Percentiles rank a stretch among this genome's conserved stretches.
phyloP scores from a whole-genome alignment of 2,888 invertebrate species.

The Amphipyra tragopoginis region DNA sequence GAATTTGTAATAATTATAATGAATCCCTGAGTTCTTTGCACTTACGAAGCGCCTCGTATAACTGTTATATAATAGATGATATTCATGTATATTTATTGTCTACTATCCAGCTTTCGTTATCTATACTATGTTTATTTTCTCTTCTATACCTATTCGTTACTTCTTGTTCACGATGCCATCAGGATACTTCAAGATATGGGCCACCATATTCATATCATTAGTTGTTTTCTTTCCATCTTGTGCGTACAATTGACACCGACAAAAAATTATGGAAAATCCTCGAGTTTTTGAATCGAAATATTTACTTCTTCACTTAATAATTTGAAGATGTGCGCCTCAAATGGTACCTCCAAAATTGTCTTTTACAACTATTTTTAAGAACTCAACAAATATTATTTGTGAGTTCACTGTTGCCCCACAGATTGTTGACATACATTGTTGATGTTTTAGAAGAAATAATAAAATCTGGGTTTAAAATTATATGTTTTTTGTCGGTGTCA shows the following conservation, averaged over 20 bases:
- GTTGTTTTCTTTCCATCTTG: conserved; percentile 59
- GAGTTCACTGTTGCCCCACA: neutral
- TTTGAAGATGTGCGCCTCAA: neutral
- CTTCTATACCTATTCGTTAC: conserved; percentile 37
- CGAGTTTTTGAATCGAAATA: neutral
- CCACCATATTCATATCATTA: conserved; percentile 72
- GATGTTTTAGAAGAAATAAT: neutral
- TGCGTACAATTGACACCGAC: conserved; percentile 44
- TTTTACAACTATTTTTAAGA: neutral
- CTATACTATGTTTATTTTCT: conserved; percentile 45
- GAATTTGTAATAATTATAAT: no score
- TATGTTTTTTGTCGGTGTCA: conserved; percentile 41
- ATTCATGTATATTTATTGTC: conserved; percentile 42
- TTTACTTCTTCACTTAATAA: neutral
- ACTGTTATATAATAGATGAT: conserved; percentile 38
- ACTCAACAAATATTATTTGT: neutral
- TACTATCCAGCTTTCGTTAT: conserved; percentile 56
- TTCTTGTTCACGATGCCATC: conserved; percentile 50
- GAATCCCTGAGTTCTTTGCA: conserved; percentile 11
- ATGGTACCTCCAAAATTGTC: neutral
- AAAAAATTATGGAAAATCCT: conserved; percentile 1
- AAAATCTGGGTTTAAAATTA: no score
- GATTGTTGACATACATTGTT: neutral
- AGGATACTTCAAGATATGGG: conserved; percentile 69
- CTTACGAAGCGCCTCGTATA: conserved; percentile 27